These are phyloP conservation scores for Psophia crepitans DNA, from an alignment of 2,113 vertebrate species.

Conservation along the genomic window DNA sequence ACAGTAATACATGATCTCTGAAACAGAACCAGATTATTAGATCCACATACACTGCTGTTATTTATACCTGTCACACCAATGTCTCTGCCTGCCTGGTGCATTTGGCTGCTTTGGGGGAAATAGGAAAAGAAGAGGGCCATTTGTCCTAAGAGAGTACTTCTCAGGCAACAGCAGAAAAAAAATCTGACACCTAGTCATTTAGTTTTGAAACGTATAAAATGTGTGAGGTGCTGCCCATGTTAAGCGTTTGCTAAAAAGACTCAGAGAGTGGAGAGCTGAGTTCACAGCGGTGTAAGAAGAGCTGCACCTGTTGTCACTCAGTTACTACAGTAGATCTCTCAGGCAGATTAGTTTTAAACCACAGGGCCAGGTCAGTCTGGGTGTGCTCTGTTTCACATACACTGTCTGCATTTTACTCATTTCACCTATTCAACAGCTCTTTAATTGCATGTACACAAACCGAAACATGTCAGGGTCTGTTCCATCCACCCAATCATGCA, in stretches of 20 bases:
- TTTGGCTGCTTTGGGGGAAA: neutral
- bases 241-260: neutral
- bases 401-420: neutral
- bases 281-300: neutral
- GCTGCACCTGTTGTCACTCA: conserved; percentile 54
- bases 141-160: neutral
- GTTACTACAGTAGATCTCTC: neutral
- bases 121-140: neutral
- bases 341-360: conserved; percentile 16
- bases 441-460: neutral
- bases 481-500: neutral
- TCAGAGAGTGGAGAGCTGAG: neutral
- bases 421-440: neutral
- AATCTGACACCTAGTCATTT: neutral
- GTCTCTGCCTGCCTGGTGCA: neutral
- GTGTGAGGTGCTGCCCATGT: neutral
- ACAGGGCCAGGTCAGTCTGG: neutral
- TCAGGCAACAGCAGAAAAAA: neutral
- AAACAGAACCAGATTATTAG: conserved; percentile 18
- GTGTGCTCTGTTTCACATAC: neutral
- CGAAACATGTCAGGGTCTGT: neutral
- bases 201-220: conserved; percentile 3
- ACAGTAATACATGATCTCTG: conserved; percentile 32
- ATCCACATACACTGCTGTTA: neutral
- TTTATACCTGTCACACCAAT: neutral